phyloP scores from a whole-genome alignment of 2,113 vertebrate species.

The Indicator maculatus region DNA sequence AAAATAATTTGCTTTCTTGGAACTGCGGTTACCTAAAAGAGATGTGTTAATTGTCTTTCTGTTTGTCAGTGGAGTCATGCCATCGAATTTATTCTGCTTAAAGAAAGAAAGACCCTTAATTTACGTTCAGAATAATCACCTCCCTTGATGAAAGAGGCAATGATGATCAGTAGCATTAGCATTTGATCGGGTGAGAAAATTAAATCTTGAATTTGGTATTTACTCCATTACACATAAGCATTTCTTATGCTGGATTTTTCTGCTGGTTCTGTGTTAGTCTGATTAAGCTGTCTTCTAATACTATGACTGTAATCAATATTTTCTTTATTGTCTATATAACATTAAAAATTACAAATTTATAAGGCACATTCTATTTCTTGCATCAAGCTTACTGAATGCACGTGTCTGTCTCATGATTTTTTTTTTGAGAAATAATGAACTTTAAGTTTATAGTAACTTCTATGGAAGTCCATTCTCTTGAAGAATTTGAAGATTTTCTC shows the following conservation, averaged over 20 bases:
- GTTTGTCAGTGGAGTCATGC: not conserved
- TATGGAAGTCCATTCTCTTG: not conserved
- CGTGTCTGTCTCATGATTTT: not conserved
- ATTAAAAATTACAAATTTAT: not conserved
- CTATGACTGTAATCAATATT: not conserved
- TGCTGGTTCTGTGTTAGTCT: not conserved
- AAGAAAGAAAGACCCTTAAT: not conserved
- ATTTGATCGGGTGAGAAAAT: not conserved
- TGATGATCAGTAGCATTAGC: not conserved
- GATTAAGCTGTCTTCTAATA: not conserved
- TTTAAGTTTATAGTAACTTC: not conserved
- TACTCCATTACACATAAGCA: not conserved
- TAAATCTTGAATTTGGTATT: not conserved
- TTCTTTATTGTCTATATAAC: not conserved
- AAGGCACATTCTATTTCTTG: not conserved
- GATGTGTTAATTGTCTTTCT: not conserved
- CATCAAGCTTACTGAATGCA: not conserved
- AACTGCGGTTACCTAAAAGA: not conserved
- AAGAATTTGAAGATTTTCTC: not conserved
- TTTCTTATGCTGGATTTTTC: not conserved
- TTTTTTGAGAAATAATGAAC: not conserved
- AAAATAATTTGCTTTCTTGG: not conserved
- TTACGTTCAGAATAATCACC: not conserved
- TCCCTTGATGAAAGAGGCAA: not conserved
- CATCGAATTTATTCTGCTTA: not conserved